These are phyloP conservation scores for Choloepus hoffmanni DNA, from an alignment of 2,113 vertebrate genomes.

Conservation along the genomic window DNA sequence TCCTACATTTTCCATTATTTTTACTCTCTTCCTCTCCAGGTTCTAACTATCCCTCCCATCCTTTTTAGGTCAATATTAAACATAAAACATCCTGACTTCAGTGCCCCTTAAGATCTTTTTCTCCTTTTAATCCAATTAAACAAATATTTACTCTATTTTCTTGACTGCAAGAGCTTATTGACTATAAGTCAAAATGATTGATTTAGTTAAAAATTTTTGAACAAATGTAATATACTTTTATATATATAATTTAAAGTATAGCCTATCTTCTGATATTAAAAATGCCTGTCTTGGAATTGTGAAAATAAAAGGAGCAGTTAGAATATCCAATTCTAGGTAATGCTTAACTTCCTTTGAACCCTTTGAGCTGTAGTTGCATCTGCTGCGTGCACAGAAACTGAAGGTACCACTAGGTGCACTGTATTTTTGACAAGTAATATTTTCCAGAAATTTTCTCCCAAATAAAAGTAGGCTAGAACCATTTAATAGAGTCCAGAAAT, in stretches of 20 bases:
- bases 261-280: neutral
- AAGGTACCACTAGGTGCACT: neutral
- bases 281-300: neutral
- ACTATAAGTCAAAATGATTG: neutral
- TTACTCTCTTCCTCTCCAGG: neutral
- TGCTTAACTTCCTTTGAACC: neutral
- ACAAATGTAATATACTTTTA: neutral
- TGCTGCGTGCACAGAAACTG: neutral
- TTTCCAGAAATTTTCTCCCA: neutral
- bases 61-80: neutral
- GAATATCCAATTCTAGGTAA: neutral
- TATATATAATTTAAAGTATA: neutral
- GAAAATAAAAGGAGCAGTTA: neutral
- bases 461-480: neutral
- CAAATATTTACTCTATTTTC: conserved; percentile 4
- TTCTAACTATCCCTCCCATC: neutral
- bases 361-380: neutral
- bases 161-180: neutral
- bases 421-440: neutral
- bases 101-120: neutral
- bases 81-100: neutral
- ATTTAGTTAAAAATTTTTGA: neutral
- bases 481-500: neutral
- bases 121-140: neutral
- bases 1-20: neutral